A percentile compares a stretch with the other conserved stretches of the same genome.
These are phyloP conservation scores for Crypturellus tataupa DNA, from an alignment of 2,797 vertebrate genomes.

Conservation along the genomic window DNA sequence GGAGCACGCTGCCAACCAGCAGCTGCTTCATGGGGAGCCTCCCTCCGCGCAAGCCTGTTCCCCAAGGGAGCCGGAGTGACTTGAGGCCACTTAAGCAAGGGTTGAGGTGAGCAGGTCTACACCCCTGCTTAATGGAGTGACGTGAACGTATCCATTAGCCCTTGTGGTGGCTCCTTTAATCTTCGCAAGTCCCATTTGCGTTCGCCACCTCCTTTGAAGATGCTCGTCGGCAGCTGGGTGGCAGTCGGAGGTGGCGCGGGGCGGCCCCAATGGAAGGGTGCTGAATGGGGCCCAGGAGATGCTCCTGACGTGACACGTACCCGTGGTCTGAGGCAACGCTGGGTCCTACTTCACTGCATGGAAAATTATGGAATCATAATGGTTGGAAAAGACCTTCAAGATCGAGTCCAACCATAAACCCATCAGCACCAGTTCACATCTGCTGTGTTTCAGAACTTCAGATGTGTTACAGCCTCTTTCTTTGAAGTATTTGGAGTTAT, in stretches of 20 bases:
- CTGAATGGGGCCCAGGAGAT: neutral
- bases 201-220: neutral
- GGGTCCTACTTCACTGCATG: neutral
- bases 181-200: neutral
- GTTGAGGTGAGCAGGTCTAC: neutral
- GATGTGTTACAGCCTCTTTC: neutral
- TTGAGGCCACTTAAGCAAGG: accelerated
- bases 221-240: accelerated
- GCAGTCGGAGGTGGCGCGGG: neutral
- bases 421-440: neutral
- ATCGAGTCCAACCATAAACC: no score
- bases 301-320: accelerated
- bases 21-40: neutral
- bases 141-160: accelerated
- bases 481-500: neutral
- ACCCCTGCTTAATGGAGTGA: neutral
- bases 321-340: neutral
- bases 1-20: neutral
- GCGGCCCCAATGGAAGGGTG: neutral
- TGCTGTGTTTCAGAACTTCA: accelerated
- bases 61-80: neutral
- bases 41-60: accelerated
- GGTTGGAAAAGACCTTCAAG: no score
- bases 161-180: neutral
- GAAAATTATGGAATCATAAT: neutral